Base-by-base conservation (phyloP, 2,888 invertebrate genomes). In the Eurytoma adleriae region DNA sequence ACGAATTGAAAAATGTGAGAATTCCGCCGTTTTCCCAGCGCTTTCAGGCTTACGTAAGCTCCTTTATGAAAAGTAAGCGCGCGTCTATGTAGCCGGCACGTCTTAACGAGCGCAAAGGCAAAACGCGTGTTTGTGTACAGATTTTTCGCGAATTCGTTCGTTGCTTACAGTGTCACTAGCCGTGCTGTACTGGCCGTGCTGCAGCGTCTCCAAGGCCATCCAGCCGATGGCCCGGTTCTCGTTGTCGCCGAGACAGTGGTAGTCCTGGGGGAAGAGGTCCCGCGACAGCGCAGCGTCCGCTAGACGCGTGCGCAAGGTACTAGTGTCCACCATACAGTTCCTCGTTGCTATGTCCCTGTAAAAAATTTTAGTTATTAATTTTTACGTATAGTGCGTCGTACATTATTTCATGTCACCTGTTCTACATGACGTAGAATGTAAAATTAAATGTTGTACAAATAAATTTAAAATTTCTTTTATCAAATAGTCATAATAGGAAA, bases 211-310 rank as follows among this genome's bases (percentile, higher is more conserved):
- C 59, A 97, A 93, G 0, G 98, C 95, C 93, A 98, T 94, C 98
- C 98, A 98, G 91, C 97, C 98, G 84, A 98, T 95, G 1, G 98
- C 98, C 79, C 98, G 93, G 91, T 97, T 97, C 90, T 98, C 97
- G 88, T 97, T 97, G 92, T 98, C 98, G 2, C 96, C 97, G 82
- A 98, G 92, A 91, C 97, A 97, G 90, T 97, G 96, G 91, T 98
- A 98, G 91, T 99, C 98, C 83, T 94, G 94, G 18, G 98, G 96
- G 92, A 98, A 98, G 82, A 98, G 92, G 91, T 98, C 98, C 76
- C 97, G 93, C 52, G 97, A 95, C 84, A 98, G 91, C 56, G 97
- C 96, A 88, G 95, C 96, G 91, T 98, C 98, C 52, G 96, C 95
- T 86, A 98, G 92, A 91, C 96, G 96, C 84, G 98, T 95, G 88